Base-by-base conservation (phyloP, 2,797 vertebrate genomes). In the Ceryle rudis region DNA sequence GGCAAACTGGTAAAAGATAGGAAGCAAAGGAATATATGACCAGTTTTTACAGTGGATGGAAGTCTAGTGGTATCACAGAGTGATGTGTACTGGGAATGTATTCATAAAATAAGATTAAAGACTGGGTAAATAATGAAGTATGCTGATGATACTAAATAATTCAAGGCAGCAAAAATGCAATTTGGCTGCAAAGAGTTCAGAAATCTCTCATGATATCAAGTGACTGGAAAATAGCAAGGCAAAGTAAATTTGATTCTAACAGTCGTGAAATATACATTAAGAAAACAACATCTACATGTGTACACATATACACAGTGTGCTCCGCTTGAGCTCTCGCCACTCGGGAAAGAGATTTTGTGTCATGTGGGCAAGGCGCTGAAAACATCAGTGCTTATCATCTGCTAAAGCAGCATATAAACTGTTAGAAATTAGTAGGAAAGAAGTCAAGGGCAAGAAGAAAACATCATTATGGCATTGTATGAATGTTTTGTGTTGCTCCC, bases 71-170 rank as follows among this genome's bases (percentile, higher is more conserved):
- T 70, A 89, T 80, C 75, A 78, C 41, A 72, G 10, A 66, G 18
- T 71, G 52, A 55, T 52, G 11, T 47, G 12, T 71, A 44, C 52
- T 65, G 54, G 52, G 69, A 86, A n/a, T 57, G 5, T 65, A 72
- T 52, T 71, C 10, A 78, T 72, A 89, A 89, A 89, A 66, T n/a
- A 80, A 73, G 52, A 64, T 39, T 22, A 80, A 93, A 91, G 72
- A 23, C 74, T 67, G 20, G 4, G 72, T 83, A 88, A 93, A 90
- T 82, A 86, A 93, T 88, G 69, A 93, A 83, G 20, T 74, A 44
- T 71, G 47, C 35, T 90, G 71, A 80, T 87, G 81, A 79, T 83
- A 64, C 65, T 90, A 77, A 95, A 93, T 94, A 80, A 95, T 91
- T 96, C 65, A 95, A 86, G 44, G 47, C 79, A 81, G 54, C 14